Evolutionary conservation across 2,888 invertebrate genomes (phyloP).

Genomic region (Eubasilissa splendida): DNA sequence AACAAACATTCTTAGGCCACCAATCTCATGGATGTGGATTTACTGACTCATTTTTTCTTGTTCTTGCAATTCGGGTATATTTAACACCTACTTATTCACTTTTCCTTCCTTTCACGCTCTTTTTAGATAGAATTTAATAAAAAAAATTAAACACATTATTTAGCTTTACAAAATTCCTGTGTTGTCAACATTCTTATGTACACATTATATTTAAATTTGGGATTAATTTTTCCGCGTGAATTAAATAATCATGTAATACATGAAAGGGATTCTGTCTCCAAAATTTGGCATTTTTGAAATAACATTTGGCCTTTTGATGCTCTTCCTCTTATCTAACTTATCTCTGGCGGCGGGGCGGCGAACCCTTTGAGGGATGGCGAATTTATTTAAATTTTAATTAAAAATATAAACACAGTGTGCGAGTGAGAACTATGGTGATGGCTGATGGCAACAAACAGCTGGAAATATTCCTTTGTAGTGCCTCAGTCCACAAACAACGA

Average conservation of each 20-base stretch:
- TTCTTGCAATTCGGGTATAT: too few relatives aligned
- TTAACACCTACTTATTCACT: too few relatives aligned
- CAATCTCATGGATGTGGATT: too few relatives aligned
- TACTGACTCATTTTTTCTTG: too few relatives aligned
- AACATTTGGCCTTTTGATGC: constrained; percentile 11
- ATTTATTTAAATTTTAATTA: constrained; percentile 55
- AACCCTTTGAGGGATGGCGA: constrained; percentile 20
- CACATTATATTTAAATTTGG: too few relatives aligned
- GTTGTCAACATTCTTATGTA: too few relatives aligned
- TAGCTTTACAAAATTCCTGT: too few relatives aligned
- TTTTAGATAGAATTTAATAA: too few relatives aligned
- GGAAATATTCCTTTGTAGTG: constrained; percentile 46
- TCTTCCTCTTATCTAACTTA: not conserved
- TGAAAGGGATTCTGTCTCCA: constrained; percentile 8
- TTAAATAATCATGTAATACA: not conserved
- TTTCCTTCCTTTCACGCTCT: too few relatives aligned
- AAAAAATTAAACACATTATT: too few relatives aligned
- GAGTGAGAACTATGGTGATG: constrained; percentile 16
- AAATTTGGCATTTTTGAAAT: constrained; percentile 15
- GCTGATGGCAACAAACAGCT: constrained; percentile 17
- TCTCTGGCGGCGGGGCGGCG: constrained; percentile 3
- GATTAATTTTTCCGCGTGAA: too few relatives aligned
- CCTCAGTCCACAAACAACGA: constrained; percentile 44
- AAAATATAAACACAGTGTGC: constrained; percentile 34
- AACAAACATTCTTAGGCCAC: too few relatives aligned